These are phyloP conservation scores for Phataginus tricuspis DNA, from an alignment of 2,797 vertebrate genomes.

Conservation along the genomic window DNA sequence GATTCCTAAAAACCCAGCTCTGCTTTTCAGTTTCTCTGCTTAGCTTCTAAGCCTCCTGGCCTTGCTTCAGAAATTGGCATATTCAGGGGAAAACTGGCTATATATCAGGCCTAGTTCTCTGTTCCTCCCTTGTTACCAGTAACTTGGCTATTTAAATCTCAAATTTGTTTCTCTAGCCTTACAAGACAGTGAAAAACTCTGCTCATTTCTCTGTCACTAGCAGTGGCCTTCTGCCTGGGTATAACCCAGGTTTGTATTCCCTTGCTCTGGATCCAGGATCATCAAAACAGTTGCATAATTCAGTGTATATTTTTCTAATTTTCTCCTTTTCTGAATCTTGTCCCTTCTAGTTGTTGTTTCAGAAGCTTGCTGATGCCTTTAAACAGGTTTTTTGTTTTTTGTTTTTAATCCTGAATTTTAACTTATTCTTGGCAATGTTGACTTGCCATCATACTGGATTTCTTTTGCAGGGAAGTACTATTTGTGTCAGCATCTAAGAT, in stretches of 20 bases:
- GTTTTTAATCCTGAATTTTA: not conserved
- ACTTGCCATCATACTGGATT: not conserved
- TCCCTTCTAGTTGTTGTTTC: not conserved
- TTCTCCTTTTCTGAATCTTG: not conserved
- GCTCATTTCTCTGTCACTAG: not conserved
- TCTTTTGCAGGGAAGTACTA: not conserved
- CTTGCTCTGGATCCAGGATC: not conserved
- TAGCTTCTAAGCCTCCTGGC: constrained; percentile 17
- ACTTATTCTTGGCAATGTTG: not conserved
- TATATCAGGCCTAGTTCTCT: not conserved
- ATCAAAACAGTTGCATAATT: not conserved
- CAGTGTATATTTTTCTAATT: not conserved
- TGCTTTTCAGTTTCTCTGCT: constrained; percentile 50
- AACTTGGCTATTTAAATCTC: not conserved
- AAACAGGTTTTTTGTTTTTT: not conserved
- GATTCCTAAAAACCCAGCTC: constrained; percentile 2
- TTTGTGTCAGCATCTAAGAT: not conserved
- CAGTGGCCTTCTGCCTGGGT: not conserved
- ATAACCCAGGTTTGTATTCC: not conserved
- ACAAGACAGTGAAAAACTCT: not conserved
- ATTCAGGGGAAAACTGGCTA: not conserved
- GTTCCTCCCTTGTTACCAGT: not conserved
- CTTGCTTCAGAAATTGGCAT: constrained; percentile 31
- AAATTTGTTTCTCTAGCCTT: not conserved
- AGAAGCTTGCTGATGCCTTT: not conserved